These are phyloP conservation scores for Leptinotarsa juncta DNA, from an alignment of 2,888 invertebrate genomes.

Conservation along the genomic window DNA sequence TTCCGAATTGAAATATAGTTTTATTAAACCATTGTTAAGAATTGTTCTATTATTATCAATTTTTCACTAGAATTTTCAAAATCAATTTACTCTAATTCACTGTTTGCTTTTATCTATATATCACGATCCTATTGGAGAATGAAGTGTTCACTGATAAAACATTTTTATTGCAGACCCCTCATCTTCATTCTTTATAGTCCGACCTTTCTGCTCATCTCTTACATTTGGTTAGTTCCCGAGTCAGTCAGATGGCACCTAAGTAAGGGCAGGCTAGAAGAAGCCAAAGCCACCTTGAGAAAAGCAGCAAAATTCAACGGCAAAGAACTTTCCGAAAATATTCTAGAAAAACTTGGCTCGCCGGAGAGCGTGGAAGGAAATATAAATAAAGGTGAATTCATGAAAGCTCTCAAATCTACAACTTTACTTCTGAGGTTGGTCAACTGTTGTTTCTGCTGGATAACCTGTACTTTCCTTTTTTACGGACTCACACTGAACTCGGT, in stretches of 20 bases:
- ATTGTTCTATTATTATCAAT: no score
- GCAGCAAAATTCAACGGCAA: constrained; percentile 74
- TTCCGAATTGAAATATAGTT: no score
- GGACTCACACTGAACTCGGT: constrained; percentile 84
- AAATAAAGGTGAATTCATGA: constrained; percentile 53
- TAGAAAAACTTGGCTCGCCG: constrained; percentile 55
- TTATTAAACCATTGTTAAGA: no score
- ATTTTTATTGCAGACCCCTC: constrained; percentile 52
- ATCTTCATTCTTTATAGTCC: constrained; percentile 72
- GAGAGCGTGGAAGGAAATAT: constrained; percentile 6
- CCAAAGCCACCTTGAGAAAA: constrained; percentile 70
- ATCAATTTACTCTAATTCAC: no score
- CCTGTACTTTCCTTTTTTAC: constrained; percentile 83
- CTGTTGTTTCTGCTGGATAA: constrained; percentile 84
- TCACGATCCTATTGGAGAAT: neutral
- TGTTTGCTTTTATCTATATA: neutral
- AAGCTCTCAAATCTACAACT: constrained; percentile 65
- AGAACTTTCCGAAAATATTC: constrained; percentile 55
- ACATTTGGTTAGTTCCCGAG: constrained; percentile 78
- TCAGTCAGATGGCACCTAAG: constrained; percentile 82
- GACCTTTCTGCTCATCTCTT: constrained; percentile 74
- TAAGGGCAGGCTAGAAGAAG: constrained; percentile 70
- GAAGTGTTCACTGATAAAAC: neutral
- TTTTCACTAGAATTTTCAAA: no score
- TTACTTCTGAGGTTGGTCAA: constrained; percentile 70